Evolutionary conservation across 2,888 invertebrate species (phyloP).

Genomic region (Heliothis peltigera): DNA sequence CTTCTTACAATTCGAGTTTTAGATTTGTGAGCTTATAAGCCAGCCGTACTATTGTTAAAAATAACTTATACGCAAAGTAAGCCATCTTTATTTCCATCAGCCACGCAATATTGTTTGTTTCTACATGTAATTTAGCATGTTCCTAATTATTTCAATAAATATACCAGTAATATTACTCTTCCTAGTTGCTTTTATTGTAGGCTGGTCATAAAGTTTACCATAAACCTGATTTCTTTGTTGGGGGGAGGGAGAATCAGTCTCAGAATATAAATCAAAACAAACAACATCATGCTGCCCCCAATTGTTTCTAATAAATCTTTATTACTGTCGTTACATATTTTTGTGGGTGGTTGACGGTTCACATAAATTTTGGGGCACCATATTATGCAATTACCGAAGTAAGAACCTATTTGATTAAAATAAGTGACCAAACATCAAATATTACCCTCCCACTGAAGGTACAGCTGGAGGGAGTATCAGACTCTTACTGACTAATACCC

Average conservation of each 20-base stretch:
- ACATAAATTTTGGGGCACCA: too few species aligned
- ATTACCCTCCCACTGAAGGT: too few species aligned
- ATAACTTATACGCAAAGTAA: constrained; percentile 11
- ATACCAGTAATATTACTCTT: background rate
- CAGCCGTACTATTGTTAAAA: constrained; percentile 7
- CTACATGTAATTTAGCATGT: constrained; percentile 4
- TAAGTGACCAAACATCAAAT: too few species aligned
- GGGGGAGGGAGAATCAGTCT: background rate
- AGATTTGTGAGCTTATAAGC: background rate
- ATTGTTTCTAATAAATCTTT: too few species aligned
- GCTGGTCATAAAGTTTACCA: background rate
- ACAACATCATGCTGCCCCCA: background rate
- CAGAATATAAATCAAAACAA: background rate
- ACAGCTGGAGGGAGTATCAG: too few species aligned
- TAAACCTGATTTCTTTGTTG: background rate
- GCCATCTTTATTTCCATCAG: constrained; percentile 19
- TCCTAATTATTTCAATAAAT: constrained; percentile 5
- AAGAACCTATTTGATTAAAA: too few species aligned
- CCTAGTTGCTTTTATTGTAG: constrained; percentile 1
- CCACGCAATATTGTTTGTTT: constrained; percentile 42
- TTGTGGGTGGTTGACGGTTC: too few species aligned
- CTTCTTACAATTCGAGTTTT: constrained; percentile 1
- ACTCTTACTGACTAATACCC: too few species aligned
- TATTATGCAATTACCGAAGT: too few species aligned
- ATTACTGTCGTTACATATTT: too few species aligned